Base-by-base conservation (phyloP, 2,888 invertebrate genomes). In the Gryllus longicercus region DNA sequence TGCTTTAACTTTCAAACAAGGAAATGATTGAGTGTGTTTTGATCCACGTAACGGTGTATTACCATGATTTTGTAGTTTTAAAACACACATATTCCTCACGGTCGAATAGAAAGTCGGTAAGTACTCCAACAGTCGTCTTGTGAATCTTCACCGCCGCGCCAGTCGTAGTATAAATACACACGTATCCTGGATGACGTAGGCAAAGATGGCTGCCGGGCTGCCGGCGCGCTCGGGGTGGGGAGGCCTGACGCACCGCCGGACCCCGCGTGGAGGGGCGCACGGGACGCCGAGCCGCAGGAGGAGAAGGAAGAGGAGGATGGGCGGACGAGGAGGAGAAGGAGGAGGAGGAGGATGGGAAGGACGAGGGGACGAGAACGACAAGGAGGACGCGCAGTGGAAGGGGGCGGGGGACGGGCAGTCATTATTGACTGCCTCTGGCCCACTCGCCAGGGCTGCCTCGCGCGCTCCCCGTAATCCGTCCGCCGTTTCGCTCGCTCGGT, bases 151-250 rank as follows among this genome's bases (percentile, higher is more conserved):
- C 1, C 63, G 14, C 63, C 16, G 16, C n/a, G 63, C 63, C 16
- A 18, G 63, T 63, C 63, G 63, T 63, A 63, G 63, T 63, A 63
- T 63, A 63, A 63, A 63, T 63, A 63, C 63, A 63, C 63, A 63
- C 63, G 63, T 63, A 63, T n/a, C 63, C 63, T 63, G 63, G 63
- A 63, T 63, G 63, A 63, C 63, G 63, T 63, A n/a, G 63, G 63
- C 63, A 63, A 63, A 63, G 63, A 63, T 63, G 63, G 63, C 63
- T 63, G 63, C 63, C 63, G 63, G n/a, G 63, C 63, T 63, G 63
- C 63, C 63, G 14, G 63, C 63, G 4, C 14, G 63, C 63, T 14
- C 63, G 63, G 63, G 63, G 63, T 63, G 63, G 63, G 63, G 63
- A 63, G 63, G 63, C 63, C n/a, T n/a, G 63, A 63, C 63, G 63